Evolutionary conservation across 2,113 vertebrate species (phyloP).

Genomic region (Speoplatyrhinus poulsoni): DNA sequence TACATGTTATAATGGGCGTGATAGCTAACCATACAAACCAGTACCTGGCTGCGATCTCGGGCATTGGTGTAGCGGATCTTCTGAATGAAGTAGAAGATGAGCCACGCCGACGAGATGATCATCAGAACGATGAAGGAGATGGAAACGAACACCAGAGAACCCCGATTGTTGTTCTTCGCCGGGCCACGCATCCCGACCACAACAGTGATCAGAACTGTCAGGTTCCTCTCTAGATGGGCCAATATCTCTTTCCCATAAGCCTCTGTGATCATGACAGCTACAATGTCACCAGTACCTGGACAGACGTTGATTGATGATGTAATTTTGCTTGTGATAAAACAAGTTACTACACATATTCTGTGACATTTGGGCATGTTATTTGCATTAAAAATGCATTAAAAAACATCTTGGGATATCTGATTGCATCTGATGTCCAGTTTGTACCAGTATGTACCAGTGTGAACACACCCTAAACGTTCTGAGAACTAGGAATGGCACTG

Average conservation of each 20-base stretch:
- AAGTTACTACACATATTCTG: no score
- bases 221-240: conserved; percentile 90
- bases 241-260: conserved; percentile 91
- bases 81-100: conserved; percentile 99
- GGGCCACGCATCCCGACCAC: conserved; percentile 85
- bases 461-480: no score
- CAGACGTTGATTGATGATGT: neutral
- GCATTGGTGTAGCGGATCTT: conserved; percentile 93
- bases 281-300: conserved; percentile 92
- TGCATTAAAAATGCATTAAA: no score
- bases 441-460: no score
- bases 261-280: conserved; percentile 98
- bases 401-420: no score
- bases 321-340: no score
- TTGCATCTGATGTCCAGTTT: no score
- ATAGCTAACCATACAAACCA: neutral
- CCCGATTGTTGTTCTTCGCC: conserved; percentile 87
- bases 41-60: conserved; percentile 93
- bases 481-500: no score
- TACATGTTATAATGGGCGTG: neutral
- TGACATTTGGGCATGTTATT: no score
- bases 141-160: conserved; percentile 95
- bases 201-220: conserved; percentile 90
- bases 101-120: conserved; percentile 97
- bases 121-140: conserved; percentile 98